phyloP scores from a whole-genome alignment of 2,797 vertebrate species.

The Myoxocephalus aenaeus region DNA sequence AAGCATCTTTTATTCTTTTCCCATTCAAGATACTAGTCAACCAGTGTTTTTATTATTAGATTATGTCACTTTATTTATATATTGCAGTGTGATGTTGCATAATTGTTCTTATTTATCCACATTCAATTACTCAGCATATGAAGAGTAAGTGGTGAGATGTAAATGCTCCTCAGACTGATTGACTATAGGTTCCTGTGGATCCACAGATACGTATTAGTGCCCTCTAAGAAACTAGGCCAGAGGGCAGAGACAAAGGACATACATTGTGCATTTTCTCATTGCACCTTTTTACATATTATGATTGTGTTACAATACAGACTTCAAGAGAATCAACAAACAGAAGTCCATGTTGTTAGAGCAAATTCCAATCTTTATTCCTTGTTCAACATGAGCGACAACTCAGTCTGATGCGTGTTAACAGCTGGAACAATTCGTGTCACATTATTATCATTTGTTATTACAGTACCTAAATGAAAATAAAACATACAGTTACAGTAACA shows the following conservation, averaged over 20 bases:
- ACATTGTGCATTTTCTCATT: not conserved
- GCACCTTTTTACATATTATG: not conserved
- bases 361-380: conserved; percentile 49
- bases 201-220: not conserved
- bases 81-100: not conserved
- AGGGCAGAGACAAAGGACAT: not conserved
- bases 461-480: conserved; percentile 19
- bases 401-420: conserved; percentile 15
- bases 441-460: conserved; percentile 11
- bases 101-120: not conserved
- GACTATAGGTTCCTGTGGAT: not conserved
- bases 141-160: not conserved
- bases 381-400: conserved; percentile 43
- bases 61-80: not conserved
- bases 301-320: not conserved
- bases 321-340: not conserved
- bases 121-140: not conserved
- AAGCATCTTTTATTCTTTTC: not conserved
- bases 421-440: conserved; percentile 23
- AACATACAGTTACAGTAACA: conserved; percentile 26
- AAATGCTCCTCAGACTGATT: not conserved
- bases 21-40: not conserved
- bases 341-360: conserved; percentile 16
- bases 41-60: not conserved
- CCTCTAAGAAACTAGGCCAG: not conserved